A percentile compares a stretch with the other conserved stretches of the same genome.
phyloP scores from a whole-genome alignment of 1,140 invertebrate species.

The Oedothorax gibbosus region DNA sequence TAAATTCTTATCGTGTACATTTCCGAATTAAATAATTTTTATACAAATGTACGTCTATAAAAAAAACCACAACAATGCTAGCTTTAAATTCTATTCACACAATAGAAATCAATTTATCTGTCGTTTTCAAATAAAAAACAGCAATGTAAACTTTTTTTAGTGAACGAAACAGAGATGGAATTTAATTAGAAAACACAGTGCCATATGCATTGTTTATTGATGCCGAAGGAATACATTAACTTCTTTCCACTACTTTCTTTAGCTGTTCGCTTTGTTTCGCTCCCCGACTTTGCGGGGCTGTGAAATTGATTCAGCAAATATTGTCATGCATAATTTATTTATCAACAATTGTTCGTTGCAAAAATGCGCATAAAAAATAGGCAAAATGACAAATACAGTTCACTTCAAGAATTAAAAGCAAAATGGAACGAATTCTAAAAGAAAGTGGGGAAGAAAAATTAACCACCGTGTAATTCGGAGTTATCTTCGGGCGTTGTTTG shows the following conservation, averaged over 20 bases:
- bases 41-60: no score
- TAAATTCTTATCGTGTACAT: no score
- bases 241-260: not conserved
- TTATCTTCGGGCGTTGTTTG: not conserved
- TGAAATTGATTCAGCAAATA: constrained; percentile 30
- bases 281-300: not conserved
- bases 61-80: no score
- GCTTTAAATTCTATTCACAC: no score
- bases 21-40: no score
- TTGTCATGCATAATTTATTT: constrained; percentile 37
- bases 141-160: no score
- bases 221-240: not conserved
- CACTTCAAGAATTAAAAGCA: constrained; percentile 1
- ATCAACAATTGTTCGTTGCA: constrained; percentile 2
- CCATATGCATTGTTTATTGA: not conserved
- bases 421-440: not conserved
- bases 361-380: not conserved
- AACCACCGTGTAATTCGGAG: constrained; percentile 4
- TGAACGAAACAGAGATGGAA: no score
- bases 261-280: not conserved
- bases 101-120: no score
- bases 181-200: constrained; percentile 1
- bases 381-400: not conserved
- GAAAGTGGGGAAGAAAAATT: constrained; percentile 9
- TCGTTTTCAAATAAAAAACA: no score